These are phyloP conservation scores for Zosterops hypoxanthus DNA, from an alignment of 2,113 vertebrate species.

Conservation along the genomic window DNA sequence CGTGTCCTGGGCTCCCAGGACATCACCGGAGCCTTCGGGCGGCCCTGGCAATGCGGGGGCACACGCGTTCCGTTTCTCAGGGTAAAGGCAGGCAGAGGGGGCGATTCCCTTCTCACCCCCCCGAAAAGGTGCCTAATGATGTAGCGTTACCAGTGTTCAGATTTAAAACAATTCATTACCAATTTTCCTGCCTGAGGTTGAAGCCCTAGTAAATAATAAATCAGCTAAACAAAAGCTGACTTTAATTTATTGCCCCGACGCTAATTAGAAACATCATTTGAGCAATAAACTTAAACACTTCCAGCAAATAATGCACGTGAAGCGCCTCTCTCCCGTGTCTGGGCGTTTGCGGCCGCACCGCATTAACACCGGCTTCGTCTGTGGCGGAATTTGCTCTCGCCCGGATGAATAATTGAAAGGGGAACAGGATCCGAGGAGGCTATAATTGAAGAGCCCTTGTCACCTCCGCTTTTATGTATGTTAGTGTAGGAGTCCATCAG, in stretches of 20 bases:
- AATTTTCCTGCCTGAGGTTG: conserved; percentile 70
- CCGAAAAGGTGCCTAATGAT: conserved; percentile 29
- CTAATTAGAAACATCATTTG: conserved; percentile 85
- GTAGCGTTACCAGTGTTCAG: conserved; percentile 67
- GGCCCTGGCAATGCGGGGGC: not conserved
- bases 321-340: not conserved
- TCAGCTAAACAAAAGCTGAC: conserved; percentile 81
- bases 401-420: conserved; percentile 82
- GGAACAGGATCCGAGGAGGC: conserved; percentile 64
- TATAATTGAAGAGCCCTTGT: conserved; percentile 80
- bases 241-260: conserved; percentile 77
- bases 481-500: conserved; percentile 76
- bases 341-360: not conserved
- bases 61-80: not conserved
- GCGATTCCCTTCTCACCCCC: not conserved
- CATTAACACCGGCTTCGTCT: conserved; percentile 44
- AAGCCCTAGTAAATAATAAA: conserved; percentile 80
- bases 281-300: conserved; percentile 86
- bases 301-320: conserved; percentile 73
- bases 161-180: conserved; percentile 77
- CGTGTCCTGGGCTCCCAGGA: not conserved
- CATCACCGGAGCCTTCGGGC: not conserved
- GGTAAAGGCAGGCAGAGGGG: not conserved
- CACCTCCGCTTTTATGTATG: conserved; percentile 76
- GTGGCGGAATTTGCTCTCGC: conserved; percentile 62